Percentiles rank a stretch among this genome's conserved stretches.
phyloP scores from a whole-genome alignment of 37 sponge, comb jelly and placozoan species.

The Halichondria panicea region DNA sequence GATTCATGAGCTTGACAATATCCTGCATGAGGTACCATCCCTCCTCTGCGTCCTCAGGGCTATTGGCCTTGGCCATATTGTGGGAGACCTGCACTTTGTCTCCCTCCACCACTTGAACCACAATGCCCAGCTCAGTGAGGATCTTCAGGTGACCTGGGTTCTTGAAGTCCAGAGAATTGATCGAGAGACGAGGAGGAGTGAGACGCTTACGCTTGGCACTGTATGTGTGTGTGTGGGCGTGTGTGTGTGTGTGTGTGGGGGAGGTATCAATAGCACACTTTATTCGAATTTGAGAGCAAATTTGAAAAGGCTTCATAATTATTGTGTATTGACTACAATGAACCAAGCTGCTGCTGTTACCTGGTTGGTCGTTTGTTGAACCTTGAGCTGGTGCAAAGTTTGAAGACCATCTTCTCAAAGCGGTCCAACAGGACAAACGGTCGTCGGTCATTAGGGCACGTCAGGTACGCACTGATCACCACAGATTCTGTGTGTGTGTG shows the following conservation, averaged over 20 bases:
- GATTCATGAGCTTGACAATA: conserved; percentile 38
- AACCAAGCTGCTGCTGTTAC: no score
- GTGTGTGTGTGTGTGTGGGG: no score
- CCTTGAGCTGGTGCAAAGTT: conserved; percentile 52
- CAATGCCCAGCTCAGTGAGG: conserved; percentile 59
- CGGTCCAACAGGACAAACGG: conserved; percentile 31
- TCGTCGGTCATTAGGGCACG: conserved; percentile 27
- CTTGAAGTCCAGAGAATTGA: conserved; percentile 44
- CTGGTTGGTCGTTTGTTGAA: conserved; percentile 20
- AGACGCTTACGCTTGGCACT: background rate
- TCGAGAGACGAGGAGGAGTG: conserved; percentile 30
- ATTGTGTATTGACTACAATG: no score
- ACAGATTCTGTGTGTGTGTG: no score
- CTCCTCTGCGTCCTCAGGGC: conserved; percentile 55
- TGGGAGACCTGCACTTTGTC: conserved; percentile 55
- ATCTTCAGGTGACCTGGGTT: conserved; percentile 39
- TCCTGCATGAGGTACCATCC: conserved; percentile 76
- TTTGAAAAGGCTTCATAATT: no score
- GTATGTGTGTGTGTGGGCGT: no score
- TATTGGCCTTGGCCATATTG: conserved; percentile 59
- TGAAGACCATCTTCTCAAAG: conserved; percentile 32
- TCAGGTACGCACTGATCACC: conserved; percentile 4
- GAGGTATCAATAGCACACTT: no score
- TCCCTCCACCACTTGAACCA: conserved; percentile 26
- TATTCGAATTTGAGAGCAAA: no score